Evolutionary conservation across 2,888 invertebrate genomes (phyloP).

Genomic region (Noctua pronuba): DNA sequence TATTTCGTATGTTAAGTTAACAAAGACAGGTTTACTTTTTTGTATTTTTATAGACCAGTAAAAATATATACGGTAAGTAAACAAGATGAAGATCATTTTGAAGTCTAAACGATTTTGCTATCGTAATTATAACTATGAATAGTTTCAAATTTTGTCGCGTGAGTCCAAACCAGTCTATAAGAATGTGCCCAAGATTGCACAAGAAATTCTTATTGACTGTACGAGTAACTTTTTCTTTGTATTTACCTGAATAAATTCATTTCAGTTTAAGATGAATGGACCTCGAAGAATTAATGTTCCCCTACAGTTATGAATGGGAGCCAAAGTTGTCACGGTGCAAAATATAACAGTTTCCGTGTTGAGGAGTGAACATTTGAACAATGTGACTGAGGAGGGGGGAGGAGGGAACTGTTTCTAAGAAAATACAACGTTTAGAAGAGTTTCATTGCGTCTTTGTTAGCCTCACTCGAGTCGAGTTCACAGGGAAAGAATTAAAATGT

Average conservation of each 20-base stretch:
- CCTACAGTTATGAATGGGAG: conserved; percentile 11
- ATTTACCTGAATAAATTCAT: background rate
- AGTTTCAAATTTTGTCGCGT: background rate
- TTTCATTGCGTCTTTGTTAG: conserved; percentile 34
- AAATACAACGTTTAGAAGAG: conserved; percentile 45
- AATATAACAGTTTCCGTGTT: conserved; percentile 27
- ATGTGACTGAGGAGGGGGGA: background rate
- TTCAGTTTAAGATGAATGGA: conserved; percentile 1
- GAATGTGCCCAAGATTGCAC: background rate
- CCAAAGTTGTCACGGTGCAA: background rate
- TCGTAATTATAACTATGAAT: background rate
- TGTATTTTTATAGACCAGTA: background rate
- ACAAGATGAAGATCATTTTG: too few relatives aligned
- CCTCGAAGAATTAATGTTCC: background rate
- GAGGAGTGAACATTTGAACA: conserved; percentile 29
- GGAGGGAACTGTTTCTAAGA: conserved; percentile 12
- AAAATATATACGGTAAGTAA: background rate
- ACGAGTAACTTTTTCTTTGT: background rate
- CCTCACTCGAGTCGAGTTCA: background rate
- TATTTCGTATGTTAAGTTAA: background rate
- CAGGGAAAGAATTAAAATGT: conserved; percentile 18
- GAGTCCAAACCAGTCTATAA: too few relatives aligned
- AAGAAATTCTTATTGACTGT: background rate
- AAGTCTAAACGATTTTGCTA: background rate
- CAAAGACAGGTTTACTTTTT: too few relatives aligned